These are phyloP conservation scores for Lochmaea crataegi DNA, from an alignment of 2,888 invertebrate species.

Conservation along the genomic window DNA sequence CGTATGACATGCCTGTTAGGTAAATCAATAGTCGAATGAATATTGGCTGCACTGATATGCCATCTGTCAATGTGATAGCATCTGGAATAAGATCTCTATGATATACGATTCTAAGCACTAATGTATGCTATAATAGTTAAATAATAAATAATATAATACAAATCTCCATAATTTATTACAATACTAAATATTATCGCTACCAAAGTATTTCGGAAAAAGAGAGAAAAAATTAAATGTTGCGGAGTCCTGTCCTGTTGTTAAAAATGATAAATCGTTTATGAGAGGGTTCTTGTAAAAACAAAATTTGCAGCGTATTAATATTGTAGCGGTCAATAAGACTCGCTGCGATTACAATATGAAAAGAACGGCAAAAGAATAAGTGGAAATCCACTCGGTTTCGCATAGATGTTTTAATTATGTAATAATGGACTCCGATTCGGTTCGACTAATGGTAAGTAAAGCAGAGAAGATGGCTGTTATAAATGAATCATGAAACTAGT, in stretches of 20 bases:
- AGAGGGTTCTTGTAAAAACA: conserved; percentile 33
- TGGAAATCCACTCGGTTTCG: conserved; percentile 43
- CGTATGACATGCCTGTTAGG: too few species aligned
- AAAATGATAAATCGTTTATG: conserved; percentile 37
- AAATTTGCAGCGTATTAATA: conserved; percentile 42
- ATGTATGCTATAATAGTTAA: too few species aligned
- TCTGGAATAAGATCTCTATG: too few species aligned
- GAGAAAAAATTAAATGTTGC: background rate
- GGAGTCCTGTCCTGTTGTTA: background rate
- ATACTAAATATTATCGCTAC: too few species aligned
- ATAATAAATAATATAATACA: too few species aligned
- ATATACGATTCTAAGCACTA: too few species aligned
- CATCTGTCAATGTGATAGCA: too few species aligned
- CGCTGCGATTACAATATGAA: conserved; percentile 60
- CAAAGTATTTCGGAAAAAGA: too few species aligned
- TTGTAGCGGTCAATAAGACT: conserved; percentile 49
- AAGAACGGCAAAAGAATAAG: conserved; percentile 55
- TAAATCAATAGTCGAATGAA: too few species aligned
- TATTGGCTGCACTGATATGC: too few species aligned
- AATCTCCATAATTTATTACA: too few species aligned
- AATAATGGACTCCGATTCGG: conserved; percentile 54
- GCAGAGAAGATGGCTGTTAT: conserved; percentile 41
- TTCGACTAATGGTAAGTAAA: conserved; percentile 46
- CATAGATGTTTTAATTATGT: conserved; percentile 54
- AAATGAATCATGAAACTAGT: conserved; percentile 39